Evolutionary conservation across 2,888 invertebrate species (phyloP).

Genomic region (Leptogaster cylindrica): DNA sequence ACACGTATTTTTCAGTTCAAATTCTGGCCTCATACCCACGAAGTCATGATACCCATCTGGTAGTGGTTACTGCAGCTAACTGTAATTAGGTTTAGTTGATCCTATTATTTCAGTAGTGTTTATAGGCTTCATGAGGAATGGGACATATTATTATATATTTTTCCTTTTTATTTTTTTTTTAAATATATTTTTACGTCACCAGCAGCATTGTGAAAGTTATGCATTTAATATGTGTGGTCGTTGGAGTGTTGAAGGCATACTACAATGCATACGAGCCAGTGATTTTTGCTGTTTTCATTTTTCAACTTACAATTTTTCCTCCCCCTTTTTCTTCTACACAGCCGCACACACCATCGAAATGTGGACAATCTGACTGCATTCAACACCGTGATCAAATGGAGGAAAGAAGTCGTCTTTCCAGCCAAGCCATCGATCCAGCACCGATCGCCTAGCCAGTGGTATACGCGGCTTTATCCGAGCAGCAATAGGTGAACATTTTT

Average conservation of each 20-base stretch:
- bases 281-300: slow-evolving; percentile 38
- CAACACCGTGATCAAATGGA: not conserved
- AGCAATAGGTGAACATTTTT: slow-evolving; percentile 31
- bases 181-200: slow-evolving; percentile 38
- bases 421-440: slow-evolving; percentile 28
- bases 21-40: no score
- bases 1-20: no score
- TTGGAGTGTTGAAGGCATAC: not conserved
- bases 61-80: no score
- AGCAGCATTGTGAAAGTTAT: slow-evolving; percentile 35
- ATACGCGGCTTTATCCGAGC: slow-evolving; percentile 45
- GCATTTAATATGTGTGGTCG: not conserved
- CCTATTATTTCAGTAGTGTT: no score
- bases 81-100: no score
- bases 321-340: not conserved
- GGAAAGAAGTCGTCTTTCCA: slow-evolving; percentile 23
- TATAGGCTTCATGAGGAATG: no score
- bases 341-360: slow-evolving; percentile 8
- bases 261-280: slow-evolving; percentile 20
- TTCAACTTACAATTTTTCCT: slow-evolving; percentile 19
- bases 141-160: no score
- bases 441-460: slow-evolving; percentile 40
- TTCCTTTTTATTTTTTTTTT: no score
- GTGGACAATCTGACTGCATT: slow-evolving; percentile 15
- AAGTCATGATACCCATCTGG: no score